Conservation (phyloP, 2,113 vertebrate species). For the Neolamprologus falcicula region DNA sequence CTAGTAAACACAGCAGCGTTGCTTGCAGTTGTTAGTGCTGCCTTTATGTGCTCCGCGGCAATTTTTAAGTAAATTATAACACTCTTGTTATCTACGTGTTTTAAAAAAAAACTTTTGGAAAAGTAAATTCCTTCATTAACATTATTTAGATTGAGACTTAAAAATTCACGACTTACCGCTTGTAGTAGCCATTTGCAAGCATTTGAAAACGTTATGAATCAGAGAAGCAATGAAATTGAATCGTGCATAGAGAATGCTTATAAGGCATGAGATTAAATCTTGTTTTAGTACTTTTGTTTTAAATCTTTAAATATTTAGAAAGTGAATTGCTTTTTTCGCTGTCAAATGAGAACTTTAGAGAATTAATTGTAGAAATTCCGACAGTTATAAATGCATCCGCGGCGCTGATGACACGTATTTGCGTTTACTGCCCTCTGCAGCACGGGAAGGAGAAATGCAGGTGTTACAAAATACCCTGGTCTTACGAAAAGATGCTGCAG, state of each 20-base stretch:
- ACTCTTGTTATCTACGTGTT: fast-evolving
- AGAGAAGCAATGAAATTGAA: neutral
- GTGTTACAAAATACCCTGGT: neutral
- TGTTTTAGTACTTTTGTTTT: neutral
- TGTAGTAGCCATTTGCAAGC: neutral
- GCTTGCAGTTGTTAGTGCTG: neutral
- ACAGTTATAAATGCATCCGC: fast-evolving
- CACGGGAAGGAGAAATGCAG: neutral
- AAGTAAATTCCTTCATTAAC: neutral
- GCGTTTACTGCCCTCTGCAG: neutral
- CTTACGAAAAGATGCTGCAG: neutral
- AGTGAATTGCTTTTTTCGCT: neutral
- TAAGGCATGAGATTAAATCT: neutral
- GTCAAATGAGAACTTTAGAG: neutral
- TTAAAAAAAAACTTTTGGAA: fast-evolving
- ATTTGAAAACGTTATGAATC: neutral
- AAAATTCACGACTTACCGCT: fast-evolving
- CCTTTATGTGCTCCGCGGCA: neutral
- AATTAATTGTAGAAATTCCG: neutral
- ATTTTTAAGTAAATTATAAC: neutral
- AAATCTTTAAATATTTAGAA: fast-evolving
- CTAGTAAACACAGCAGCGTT: neutral
- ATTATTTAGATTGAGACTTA: neutral
- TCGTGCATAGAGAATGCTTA: fast-evolving
- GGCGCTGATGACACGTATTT: fast-evolving